Evolutionary conservation across 1,140 invertebrate species (phyloP).

Genomic region (Conus ventricosus): DNA sequence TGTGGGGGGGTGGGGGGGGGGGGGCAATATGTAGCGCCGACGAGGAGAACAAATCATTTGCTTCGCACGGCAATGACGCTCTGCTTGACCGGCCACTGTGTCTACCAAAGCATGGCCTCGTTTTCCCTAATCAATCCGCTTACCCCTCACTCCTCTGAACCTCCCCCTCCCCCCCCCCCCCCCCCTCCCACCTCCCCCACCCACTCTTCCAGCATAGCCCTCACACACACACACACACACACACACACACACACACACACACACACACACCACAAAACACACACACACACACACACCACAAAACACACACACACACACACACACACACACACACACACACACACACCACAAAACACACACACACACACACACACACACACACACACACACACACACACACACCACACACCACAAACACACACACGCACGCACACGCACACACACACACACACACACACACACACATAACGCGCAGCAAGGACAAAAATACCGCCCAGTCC

Average conservation of each 20-base stretch:
- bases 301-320: constrained; percentile 2
- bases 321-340: background rate
- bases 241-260: background rate
- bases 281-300: background rate
- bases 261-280: background rate
- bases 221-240: background rate
- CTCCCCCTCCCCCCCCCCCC: background rate
- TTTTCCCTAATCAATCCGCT: constrained; percentile 22
- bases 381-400: background rate
- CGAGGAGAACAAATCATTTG: constrained; percentile 17
- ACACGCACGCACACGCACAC: background rate
- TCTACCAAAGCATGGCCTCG: background rate
- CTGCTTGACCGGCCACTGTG: background rate
- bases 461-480: background rate
- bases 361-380: no score
- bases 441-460: background rate
- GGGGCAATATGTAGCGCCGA: background rate
- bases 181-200: no score
- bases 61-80: constrained; percentile 12
- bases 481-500: no score
- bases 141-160: background rate
- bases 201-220: no score
- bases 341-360: background rate
- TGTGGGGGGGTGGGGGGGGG: background rate
- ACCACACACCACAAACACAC: no score